These are phyloP conservation scores for Drosophila crucigera DNA, from an alignment of 2,888 invertebrate genomes.

Conservation along the genomic window DNA sequence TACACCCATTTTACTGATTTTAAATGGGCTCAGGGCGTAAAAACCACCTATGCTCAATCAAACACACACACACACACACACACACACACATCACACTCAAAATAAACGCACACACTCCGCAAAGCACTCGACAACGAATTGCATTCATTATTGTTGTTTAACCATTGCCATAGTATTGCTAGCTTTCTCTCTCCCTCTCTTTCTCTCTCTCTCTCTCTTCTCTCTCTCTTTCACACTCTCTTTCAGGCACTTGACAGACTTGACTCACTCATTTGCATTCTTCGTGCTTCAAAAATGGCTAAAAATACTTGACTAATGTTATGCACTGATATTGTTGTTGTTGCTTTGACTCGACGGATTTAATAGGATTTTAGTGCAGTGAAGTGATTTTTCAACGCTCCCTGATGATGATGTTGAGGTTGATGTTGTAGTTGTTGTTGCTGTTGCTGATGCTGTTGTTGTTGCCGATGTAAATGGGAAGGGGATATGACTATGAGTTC, in stretches of 20 bases:
- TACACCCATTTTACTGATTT: neutral
- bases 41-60: constrained; percentile 19
- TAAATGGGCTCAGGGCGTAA: neutral
- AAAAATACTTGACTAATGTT: constrained; percentile 74
- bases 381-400: constrained; percentile 68
- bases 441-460: constrained; percentile 1
- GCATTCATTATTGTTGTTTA: constrained; percentile 67
- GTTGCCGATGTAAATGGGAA: constrained; percentile 18
- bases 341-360: constrained; percentile 58
- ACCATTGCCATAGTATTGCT: constrained; percentile 23
- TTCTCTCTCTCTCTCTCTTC: neutral
- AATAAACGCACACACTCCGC: constrained; percentile 24
- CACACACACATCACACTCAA: constrained; percentile 4
- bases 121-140: constrained; percentile 60
- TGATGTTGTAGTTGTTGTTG: constrained; percentile 7
- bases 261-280: constrained; percentile 69
- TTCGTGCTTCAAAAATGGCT: constrained; percentile 62
- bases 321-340: constrained; percentile 26
- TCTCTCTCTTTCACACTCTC: neutral
- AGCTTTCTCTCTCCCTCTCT: neutral
- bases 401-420: constrained; percentile 29
- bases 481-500: constrained; percentile 21
- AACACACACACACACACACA: constrained; percentile 14
- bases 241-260: constrained; percentile 16
- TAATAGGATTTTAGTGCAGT: constrained; percentile 75